Base-by-base conservation (phyloP, 2,113 vertebrate genomes). In the Clarias macrocephalus region DNA sequence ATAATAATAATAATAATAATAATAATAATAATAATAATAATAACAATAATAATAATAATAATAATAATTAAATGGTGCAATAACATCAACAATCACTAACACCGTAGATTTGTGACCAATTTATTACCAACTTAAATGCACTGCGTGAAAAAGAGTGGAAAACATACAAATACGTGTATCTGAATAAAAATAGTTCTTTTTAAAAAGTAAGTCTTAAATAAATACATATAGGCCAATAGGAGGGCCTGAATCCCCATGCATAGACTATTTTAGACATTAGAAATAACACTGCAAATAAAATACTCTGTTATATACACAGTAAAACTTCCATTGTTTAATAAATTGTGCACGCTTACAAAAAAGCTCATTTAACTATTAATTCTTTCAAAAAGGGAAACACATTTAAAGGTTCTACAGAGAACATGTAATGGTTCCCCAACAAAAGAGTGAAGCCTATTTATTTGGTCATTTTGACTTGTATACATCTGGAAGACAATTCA, bases 111-210 rank as follows among this genome's bases (percentile, higher is more conserved):
- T 72, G 91, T 92, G 89, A 88, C 90, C 85, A 48, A 5, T 91
- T 91, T 91, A 90, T 91, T 87, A 91, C 81, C 92, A 77, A 87
- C 87, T 89, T 87, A 88, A 73, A 85, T 68, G 42, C 60, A 87
- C 91, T 88, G 87, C 83, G 93, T 95, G 93, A 28, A 57, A 68
- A 83, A 94, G 93, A 92, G 90, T 93, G 91, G 93, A 92, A 84
- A 86, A 33, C 28, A 87, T 92, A 80, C 60, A 92, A 93, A 92
- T 87, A 73, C 59, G 91, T 93, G 90, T 25, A 90, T 93, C 92
- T 91, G 90, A 91, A 94, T 93, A 93, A 91, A 93, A 93, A 94
- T 73, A 90, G n/a, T n/a, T 56, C 12, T 30, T 92, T 91, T 86
- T 54, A 93, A 91, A 94, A 93, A 93, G 84, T 13, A 85, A 76